Base-by-base conservation (phyloP, 2,888 invertebrate species). In the Lypha dubia region DNA sequence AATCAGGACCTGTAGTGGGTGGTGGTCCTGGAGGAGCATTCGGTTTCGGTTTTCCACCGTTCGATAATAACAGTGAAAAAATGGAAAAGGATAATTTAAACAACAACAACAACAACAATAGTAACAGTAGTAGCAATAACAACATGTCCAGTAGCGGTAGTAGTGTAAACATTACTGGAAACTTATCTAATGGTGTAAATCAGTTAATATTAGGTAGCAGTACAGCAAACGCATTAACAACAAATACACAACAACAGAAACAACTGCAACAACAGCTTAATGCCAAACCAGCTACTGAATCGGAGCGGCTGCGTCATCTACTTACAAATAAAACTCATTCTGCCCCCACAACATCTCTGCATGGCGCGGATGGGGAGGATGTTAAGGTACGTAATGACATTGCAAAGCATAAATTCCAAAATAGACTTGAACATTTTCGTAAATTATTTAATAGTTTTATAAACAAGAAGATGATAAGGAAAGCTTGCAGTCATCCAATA, bases 271-370 rank as follows among this genome's bases (percentile, higher is more conserved):
- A 70, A 20, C 83, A 82, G n/a, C 56, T 63, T 5, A 80, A 67
- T 28, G 51, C 74, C 32, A 89, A 79, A 38, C 88, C 88, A 20
- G 77, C 87, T 32, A 89, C 89, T 41, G 93, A 93, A 86, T 93
- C 93, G n/a, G 93, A 93, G 79, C 90, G 93, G 74, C 89, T 94
- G 68, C 91, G 94, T 70, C 93, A 93, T 88, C 90, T 94, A 85
- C 89, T 94, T 83, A 93, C 93, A 84, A 91, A 91, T 79, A 91
- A 92, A 87, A 88, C 91, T 15, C 90, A 90, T 70, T 87, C 89
- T 17, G 85, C 86, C 5, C 86, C 87, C 8, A 88, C 87, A 62
- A 88, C 88, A 3, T 74, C 87, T 77, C 79, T 87, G 13, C 44
- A 87, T 80, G 22, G 68, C 79, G 4, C 56, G 20, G 90, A 89